Evolutionary conservation across 2,113 vertebrate genomes (phyloP), one percentile per base, ranked within the genome.

Genomic region (Python bivittatus): DNA sequence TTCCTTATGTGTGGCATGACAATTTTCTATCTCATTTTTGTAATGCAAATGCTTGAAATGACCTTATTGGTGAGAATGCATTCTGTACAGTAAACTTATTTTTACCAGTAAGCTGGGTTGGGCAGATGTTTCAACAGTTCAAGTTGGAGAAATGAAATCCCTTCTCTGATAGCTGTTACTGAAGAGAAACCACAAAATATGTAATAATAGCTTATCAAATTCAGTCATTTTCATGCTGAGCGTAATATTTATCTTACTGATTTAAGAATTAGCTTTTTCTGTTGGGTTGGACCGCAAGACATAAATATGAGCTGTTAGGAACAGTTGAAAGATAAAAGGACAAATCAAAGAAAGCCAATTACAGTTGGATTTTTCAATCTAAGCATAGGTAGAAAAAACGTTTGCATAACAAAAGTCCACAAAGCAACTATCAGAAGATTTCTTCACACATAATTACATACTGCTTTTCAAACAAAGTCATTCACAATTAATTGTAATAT

Each of bases 51-150:
- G 91, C 94, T 97, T 95, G 94, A 79, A 93, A 94, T 96, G 95
- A 93, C 90, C 93, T 95, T 96, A 93, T 94, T 91, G 95, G 91
- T 95, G 90, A 94, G 94, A 44, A 93, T 97, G 93, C 96, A 93
- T 96, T 97, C 92, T 96, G 94, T 94, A 96, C 89, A 97, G 94
- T 96, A 96, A 93, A 96, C 92, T 94, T 97, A 97, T 98, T 98
- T 92, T 98, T 97, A 95, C 96, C 96, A 98, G 97, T 98, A 98
- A 98, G 97, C 95, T 92, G 87, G 86, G 96, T 83, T 94, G 93
- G 88, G 58, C 1, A 11, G 29, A 23, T 92, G 57, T 44, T 27
- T 61, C 29, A 85, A 33, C 12, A 27, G 27, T 84, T 15, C 15
- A 23, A n/a, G 44, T 84, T 61, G 88, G 68, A 52, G 56, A 53